Evolutionary conservation across 2,888 invertebrate genomes (phyloP), one percentile per base, ranked within the genome.

Genomic region (Parnassius apollo): DNA sequence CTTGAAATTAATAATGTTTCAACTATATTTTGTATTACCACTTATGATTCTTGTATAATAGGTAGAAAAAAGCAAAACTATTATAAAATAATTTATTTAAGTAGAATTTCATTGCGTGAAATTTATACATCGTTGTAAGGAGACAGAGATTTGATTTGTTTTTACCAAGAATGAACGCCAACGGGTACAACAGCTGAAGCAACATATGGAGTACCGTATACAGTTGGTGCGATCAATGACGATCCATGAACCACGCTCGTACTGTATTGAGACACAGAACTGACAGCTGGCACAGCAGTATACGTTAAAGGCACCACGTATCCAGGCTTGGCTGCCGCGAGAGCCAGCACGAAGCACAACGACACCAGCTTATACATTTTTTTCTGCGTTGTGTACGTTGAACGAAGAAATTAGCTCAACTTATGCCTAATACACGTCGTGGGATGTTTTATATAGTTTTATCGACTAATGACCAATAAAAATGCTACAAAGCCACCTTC

Each of bases 301-400:
- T 73, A 57, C 75, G 74, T 10, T 73, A 82, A 9, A 1, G 86
- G 86, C 22, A 77, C 75, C 63, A 85, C 75, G 49, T 80, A 58
- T 55, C 80, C 64, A 11, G 92, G 92, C 79, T 88, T 92, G 79
- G 94, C 94, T 68, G 86, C 92, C 69, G 91, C 93, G 79, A 94
- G 73, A 75, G 93, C 93, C 77, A 93, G 81, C 67, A 93, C 83
- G 76, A 93, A 93, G 80, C 93, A 93, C 91, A 94, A 93, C 85
- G 93, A 93, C 92, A 93, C 93, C 92, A 91, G 80, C 81, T 91
- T 91, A 78, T 75, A 86, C 91, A 92, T 91, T 76, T 78, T 91
- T 88, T 86, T 90, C 86, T 88, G 86, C 83, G 88, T 87, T 85
- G 83, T 76, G 75, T 81, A 77, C 70, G 74, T 75, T 78, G 77